These are phyloP conservation scores for Lithobates sylvaticus DNA, from an alignment of 2,797 vertebrate genomes.

Conservation along the genomic window DNA sequence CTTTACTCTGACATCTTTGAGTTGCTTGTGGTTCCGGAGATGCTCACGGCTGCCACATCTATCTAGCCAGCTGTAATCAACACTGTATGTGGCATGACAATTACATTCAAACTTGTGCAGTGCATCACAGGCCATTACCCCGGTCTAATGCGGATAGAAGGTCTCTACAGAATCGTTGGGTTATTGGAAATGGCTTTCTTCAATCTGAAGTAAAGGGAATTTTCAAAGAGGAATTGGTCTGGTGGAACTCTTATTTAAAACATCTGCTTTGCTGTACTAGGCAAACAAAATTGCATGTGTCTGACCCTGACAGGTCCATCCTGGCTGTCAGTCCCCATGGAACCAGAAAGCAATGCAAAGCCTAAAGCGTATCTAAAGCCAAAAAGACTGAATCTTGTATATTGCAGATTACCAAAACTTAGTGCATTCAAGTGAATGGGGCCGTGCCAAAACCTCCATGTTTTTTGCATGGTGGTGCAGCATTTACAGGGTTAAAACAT, in stretches of 20 bases:
- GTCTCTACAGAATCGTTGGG: not conserved
- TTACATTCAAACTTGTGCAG: not conserved
- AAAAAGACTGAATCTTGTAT: too few species aligned
- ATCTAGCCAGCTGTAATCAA: conserved; percentile 2
- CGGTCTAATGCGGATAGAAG: not conserved
- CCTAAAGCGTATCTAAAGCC: too few species aligned
- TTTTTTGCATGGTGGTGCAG: too few species aligned
- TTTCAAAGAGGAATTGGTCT: not conserved
- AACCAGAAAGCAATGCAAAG: not conserved
- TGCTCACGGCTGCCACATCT: conserved; percentile 4
- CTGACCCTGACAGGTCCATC: not conserved
- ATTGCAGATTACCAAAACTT: too few species aligned
- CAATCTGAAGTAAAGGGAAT: not conserved
- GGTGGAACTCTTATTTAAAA: not conserved
- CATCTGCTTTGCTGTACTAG: not conserved
- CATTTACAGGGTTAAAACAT: too few species aligned
- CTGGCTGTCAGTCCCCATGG: too few species aligned
- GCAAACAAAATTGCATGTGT: too few species aligned
- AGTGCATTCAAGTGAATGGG: too few species aligned
- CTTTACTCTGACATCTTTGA: conserved; percentile 5
- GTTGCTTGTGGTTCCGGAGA: conserved; percentile 5
- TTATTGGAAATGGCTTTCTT: not conserved
- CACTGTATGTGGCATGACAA: not conserved
- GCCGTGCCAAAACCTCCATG: too few species aligned
- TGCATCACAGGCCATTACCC: not conserved